These are phyloP conservation scores for Onychomys arenicola DNA, from an alignment of 2,797 vertebrate genomes.

Conservation along the genomic window DNA sequence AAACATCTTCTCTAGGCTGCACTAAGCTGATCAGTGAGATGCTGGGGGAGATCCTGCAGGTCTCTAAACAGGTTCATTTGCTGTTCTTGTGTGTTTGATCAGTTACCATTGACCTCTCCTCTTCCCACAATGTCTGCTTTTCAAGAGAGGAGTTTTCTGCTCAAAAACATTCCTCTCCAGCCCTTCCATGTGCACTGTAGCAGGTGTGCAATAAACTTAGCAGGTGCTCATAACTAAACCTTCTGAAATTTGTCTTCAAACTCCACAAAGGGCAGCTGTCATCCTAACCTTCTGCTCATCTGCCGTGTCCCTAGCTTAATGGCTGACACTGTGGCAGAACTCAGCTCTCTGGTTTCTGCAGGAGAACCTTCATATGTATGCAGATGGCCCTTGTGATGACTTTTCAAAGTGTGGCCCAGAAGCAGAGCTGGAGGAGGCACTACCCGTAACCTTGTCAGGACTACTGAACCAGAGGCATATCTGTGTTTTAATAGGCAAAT, in stretches of 20 bases:
- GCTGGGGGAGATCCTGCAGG: background rate
- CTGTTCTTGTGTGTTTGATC: background rate
- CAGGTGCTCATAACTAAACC: background rate
- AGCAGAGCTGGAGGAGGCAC: background rate
- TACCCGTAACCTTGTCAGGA: background rate
- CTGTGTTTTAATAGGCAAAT: background rate
- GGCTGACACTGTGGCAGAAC: background rate
- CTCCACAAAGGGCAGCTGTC: slow-evolving; percentile 23
- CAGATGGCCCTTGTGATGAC: fast-evolving
- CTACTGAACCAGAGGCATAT: background rate
- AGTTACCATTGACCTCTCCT: background rate
- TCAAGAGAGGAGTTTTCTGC: background rate
- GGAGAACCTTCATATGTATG: background rate
- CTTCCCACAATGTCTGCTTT: background rate
- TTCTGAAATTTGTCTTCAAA: slow-evolving; percentile 48
- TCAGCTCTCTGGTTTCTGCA: background rate
- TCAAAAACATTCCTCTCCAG: background rate
- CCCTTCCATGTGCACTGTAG: background rate
- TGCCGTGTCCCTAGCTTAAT: background rate
- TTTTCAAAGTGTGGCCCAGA: background rate
- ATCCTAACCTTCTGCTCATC: slow-evolving; percentile 20
- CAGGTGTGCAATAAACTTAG: slow-evolving; percentile 40
- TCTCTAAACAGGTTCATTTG: background rate
- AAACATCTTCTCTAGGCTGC: background rate
- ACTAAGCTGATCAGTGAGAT: background rate